A percentile compares a stretch with the other conserved stretches of the same genome.
These are phyloP conservation scores for Anadara kagoshimensis DNA, from an alignment of 1,140 invertebrate genomes.

Conservation along the genomic window DNA sequence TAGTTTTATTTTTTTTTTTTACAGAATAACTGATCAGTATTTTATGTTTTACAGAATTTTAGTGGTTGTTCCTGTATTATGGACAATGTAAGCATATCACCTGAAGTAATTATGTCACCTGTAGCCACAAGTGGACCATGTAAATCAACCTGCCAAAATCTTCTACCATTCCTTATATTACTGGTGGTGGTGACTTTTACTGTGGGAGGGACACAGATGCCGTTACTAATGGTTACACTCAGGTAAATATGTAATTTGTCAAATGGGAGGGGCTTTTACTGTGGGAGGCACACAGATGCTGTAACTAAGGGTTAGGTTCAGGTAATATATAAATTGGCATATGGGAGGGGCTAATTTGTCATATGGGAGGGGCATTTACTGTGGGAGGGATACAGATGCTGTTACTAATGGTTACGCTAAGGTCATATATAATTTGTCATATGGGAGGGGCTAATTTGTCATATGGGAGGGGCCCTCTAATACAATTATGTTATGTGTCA, in stretches of 20 bases:
- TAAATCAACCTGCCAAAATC: constrained; percentile 90
- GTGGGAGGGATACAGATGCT: constrained; percentile 93
- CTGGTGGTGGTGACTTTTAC: constrained; percentile 97
- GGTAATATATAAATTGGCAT: constrained; percentile 75
- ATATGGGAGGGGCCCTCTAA: no score
- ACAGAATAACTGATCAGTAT: no score
- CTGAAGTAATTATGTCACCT: constrained; percentile 89
- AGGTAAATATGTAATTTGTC: constrained; percentile 77
- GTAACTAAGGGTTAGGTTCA: constrained; percentile 93
- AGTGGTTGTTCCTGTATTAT: constrained; percentile 73
- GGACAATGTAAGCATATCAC: constrained; percentile 71
- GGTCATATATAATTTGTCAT: constrained; percentile 75
- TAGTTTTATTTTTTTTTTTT: no score
- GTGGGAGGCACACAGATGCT: constrained; percentile 96
- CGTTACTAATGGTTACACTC: constrained; percentile 94
- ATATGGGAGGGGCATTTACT: no score
- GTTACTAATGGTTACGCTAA: constrained; percentile 93
- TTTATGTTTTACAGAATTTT: constrained; percentile 66
- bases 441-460: no score
- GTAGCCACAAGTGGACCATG: constrained; percentile 93
- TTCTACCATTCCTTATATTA: constrained; percentile 93
- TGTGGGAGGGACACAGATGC: constrained; percentile 95
- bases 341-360: constrained; percentile 61
- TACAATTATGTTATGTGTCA: no score
- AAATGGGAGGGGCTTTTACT: constrained; percentile 93